phyloP scores from a whole-genome alignment of 2,113 vertebrate genomes.

The Psittacus erithacus region DNA sequence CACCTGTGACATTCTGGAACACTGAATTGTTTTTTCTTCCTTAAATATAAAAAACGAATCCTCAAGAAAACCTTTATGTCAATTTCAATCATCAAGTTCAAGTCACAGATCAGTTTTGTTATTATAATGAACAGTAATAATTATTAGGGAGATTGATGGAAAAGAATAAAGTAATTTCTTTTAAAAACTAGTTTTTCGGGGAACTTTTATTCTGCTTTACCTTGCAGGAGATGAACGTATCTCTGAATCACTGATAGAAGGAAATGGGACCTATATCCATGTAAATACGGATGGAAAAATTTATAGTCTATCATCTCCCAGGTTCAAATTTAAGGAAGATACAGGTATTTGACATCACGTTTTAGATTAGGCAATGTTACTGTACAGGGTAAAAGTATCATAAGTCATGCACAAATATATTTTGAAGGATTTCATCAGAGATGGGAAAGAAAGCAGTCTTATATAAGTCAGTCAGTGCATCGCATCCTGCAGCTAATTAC shows the following conservation, averaged over 20 bases:
- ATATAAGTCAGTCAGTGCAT: not conserved
- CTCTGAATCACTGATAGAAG: not conserved
- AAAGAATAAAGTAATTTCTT: not conserved
- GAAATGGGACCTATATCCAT: not conserved
- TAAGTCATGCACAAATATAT: not conserved
- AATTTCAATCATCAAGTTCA: not conserved
- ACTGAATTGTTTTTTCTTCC: not conserved
- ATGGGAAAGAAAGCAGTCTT: not conserved
- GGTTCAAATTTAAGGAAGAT: not conserved
- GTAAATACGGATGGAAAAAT: not conserved
- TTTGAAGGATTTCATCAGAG: not conserved
- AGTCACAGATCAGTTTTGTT: not conserved
- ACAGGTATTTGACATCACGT: not conserved
- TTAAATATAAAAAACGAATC: not conserved
- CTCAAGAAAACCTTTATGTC: not conserved
- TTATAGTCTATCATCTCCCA: not conserved
- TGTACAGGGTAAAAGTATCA: not conserved
- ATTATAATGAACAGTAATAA: not conserved
- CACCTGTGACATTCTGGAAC: not conserved
- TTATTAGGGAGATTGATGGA: not conserved
- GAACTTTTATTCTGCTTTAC: not conserved
- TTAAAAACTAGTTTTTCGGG: not conserved
- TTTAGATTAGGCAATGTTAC: not conserved
- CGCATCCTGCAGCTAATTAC: not conserved
- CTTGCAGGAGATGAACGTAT: not conserved